Conservation (phyloP, 2,797 vertebrate species). For the Sebastes flavidus region DNA sequence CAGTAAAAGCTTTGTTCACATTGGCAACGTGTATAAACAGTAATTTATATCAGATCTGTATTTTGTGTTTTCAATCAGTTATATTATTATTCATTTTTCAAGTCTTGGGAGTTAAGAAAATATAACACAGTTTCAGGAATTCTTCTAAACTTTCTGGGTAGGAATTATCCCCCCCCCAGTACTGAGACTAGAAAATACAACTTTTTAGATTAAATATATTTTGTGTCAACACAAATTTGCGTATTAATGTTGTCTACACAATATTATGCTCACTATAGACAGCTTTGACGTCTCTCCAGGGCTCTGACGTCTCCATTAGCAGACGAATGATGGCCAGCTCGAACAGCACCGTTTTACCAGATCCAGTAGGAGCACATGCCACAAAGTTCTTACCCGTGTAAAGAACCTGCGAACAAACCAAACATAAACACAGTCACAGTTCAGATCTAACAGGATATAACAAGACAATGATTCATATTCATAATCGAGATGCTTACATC, state of each 20-base stretch:
- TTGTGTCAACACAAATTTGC: background rate
- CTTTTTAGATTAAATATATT: background rate
- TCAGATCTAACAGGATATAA: background rate
- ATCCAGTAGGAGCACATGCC: conserved; percentile 95
- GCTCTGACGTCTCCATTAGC: conserved; percentile 90
- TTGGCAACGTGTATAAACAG: background rate
- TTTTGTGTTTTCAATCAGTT: background rate
- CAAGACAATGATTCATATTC: background rate
- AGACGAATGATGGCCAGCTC: conserved; percentile 95
- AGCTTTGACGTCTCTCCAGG: conserved; percentile 94
- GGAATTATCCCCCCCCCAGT: background rate
- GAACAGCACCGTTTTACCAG: conserved; percentile 96
- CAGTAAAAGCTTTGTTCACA: conserved; percentile 4
- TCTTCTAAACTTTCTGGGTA: background rate
- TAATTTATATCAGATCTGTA: background rate
- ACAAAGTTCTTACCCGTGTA: conserved; percentile 95
- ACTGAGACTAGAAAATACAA: background rate
- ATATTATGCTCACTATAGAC: conserved; percentile 91
- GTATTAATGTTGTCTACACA: background rate
- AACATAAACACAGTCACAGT: conserved; percentile 1
- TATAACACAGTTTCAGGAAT: background rate
- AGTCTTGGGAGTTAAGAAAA: background rate
- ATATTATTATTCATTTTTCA: no score
- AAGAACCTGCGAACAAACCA: conserved; percentile 86
- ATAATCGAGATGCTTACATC: conserved; percentile 86